phyloP scores from a whole-genome alignment of 2,888 invertebrate species.

The Dolichomitus sp. region DNA sequence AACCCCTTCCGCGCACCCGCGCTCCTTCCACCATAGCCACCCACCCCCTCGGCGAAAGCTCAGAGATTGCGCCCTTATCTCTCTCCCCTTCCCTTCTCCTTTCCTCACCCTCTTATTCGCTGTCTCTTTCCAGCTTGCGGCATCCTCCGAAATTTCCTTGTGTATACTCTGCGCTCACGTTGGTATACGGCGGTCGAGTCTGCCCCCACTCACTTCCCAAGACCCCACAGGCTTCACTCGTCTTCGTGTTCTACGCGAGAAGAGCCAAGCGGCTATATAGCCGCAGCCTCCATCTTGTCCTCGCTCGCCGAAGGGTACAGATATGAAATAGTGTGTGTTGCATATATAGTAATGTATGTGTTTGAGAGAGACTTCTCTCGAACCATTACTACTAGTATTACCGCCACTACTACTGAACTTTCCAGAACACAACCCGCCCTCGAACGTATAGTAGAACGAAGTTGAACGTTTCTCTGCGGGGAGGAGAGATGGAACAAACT shows the following conservation, averaged over 20 bases:
- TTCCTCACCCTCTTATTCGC: slow-evolving; percentile 66
- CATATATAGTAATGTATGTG: neutral
- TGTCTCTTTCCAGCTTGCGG: slow-evolving; percentile 40
- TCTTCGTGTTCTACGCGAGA: slow-evolving; percentile 53
- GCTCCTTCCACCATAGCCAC: slow-evolving; percentile 63
- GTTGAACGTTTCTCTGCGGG: slow-evolving; percentile 15
- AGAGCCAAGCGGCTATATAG: slow-evolving; percentile 21
- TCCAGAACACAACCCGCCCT: slow-evolving; percentile 27
- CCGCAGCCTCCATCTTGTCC: slow-evolving; percentile 67
- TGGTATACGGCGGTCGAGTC: slow-evolving; percentile 35
- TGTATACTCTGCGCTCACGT: slow-evolving; percentile 38
- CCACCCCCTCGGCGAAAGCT: slow-evolving; percentile 70
- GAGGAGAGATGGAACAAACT: slow-evolving; percentile 11
- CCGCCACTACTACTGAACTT: slow-evolving; percentile 17
- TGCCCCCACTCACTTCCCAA: slow-evolving; percentile 34
- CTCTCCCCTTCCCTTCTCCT: slow-evolving; percentile 67
- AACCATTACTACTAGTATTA: neutral
- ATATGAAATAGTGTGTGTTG: slow-evolving; percentile 34
- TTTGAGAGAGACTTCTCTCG: slow-evolving; percentile 13
- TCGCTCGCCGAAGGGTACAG: slow-evolving; percentile 39
- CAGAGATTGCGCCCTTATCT: slow-evolving; percentile 83
- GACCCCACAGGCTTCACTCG: slow-evolving; percentile 35
- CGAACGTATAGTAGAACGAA: neutral
- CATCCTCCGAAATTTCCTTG: slow-evolving; percentile 42
- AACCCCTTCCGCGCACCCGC: slow-evolving; percentile 75